A percentile compares a stretch with the other conserved stretches of the same genome.
Evolutionary conservation across 2,888 invertebrate genomes (phyloP).

Genomic region (Caenorhabditis zanzibari): DNA sequence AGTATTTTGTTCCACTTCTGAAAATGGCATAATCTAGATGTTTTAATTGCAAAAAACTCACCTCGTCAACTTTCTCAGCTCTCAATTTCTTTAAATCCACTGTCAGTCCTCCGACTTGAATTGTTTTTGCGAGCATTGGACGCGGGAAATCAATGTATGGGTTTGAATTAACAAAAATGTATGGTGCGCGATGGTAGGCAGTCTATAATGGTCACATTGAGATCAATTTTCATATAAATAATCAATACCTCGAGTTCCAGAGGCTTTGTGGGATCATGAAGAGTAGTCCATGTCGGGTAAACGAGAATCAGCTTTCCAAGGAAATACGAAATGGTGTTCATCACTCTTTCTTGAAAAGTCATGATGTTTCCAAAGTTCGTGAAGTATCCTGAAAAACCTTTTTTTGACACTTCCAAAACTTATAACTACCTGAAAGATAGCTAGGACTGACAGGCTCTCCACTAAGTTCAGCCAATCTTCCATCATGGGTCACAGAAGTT

Average conservation of each 20-base stretch:
- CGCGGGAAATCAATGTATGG: conserved; percentile 62
- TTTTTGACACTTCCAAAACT: neutral
- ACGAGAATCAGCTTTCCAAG: conserved; percentile 3
- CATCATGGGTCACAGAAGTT: conserved; percentile 45
- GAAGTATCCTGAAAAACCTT: conserved; percentile 23
- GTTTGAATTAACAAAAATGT: conserved; percentile 54
- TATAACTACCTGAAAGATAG: conserved; percentile 34
- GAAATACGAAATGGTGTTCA: conserved; percentile 35
- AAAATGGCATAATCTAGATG: neutral
- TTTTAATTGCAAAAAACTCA: neutral
- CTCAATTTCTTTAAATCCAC: conserved; percentile 38
- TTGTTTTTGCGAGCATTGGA: conserved; percentile 54
- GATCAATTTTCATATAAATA: no score
- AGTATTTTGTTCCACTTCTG: conserved; percentile 42
- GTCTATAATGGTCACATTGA: no score
- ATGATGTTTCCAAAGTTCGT: conserved; percentile 39
- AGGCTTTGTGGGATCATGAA: conserved; percentile 31
- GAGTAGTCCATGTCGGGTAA: conserved; percentile 14
- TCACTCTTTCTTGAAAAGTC: conserved; percentile 32
- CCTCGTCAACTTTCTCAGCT: conserved; percentile 40
- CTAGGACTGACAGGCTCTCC: conserved; percentile 58
- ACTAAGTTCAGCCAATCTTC: neutral
- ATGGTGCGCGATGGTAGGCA: conserved; percentile 37
- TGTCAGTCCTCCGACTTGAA: conserved; percentile 61
- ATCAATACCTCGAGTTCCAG: conserved; percentile 32